Base-by-base conservation (phyloP, 37 sponge, comb jelly and placozoan genomes). In the Beroe ovata region DNA sequence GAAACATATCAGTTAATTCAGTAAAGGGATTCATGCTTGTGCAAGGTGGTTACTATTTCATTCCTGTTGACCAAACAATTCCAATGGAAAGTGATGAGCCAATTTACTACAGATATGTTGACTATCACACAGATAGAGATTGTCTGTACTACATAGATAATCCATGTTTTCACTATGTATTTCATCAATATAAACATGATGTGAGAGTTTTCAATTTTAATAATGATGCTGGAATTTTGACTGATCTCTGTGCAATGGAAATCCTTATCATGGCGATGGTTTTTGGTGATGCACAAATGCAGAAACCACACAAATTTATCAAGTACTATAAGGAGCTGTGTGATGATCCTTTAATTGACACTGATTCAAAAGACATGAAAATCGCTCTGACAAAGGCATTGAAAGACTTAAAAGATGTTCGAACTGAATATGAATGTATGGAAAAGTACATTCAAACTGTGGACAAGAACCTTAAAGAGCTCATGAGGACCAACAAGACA, bases 71-170 rank as follows among this genome's bases (percentile, higher is more conserved):
- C 2, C 26, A 77, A 25, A 3, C 54, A 19, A 38, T 77, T 21
- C 32, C 29, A 30, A 66, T 25, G 29, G 69, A 33, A 34, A 22
- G 28, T 20, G 33, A 77, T 41, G 54, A 77, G 84, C 42, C 84
- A 3, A 77, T 77, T 40, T 77, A 42, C 47, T 77, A 77, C 41
- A 42, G 84, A n/a, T 77, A 77, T 77, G 84, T 77, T 14, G 84
- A 77, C 38, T 77, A 77, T 25, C 84, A 77, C 54, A 77, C 84
- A n/a, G 84, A 77, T 19, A 38, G 54, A n/a, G 84, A 77, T 77
- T 77, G 54, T 29, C 47, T 77, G 26, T 77, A 77, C 38, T 77
- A 77, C 47, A 77, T 23, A 21, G 84, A 77, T 23, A 77, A 77
- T 40, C n/a, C 42, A 40, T 77, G 84, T 40, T 77, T 77, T 42